phyloP scores from a whole-genome alignment of 2,888 invertebrate genomes.

The Phorcus lineatus region DNA sequence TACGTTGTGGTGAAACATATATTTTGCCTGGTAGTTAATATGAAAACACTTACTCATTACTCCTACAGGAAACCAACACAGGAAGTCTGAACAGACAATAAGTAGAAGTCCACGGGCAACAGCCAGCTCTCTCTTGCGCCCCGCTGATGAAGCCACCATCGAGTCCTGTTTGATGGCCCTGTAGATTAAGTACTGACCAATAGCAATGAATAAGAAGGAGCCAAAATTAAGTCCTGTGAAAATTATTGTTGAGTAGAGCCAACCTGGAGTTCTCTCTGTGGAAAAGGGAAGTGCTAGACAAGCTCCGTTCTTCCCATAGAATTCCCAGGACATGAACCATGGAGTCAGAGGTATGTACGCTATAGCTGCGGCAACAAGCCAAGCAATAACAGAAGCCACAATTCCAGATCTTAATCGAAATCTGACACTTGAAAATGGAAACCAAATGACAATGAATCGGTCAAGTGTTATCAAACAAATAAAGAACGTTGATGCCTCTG shows the following conservation, averaged over 20 bases:
- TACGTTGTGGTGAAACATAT: no score
- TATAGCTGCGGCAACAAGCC: constrained; percentile 60
- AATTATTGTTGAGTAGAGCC: constrained; percentile 70
- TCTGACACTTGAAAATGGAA: constrained; percentile 76
- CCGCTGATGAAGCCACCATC: not conserved
- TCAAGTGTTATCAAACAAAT: constrained; percentile 81
- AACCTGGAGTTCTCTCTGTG: constrained; percentile 67
- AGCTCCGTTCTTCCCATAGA: constrained; percentile 50
- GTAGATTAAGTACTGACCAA: constrained; percentile 69
- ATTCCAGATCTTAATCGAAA: constrained; percentile 55
- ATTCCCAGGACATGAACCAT: not conserved
- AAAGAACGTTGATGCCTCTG: constrained; percentile 80
- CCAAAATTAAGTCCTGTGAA: constrained; percentile 68
- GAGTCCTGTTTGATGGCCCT: constrained; percentile 41
- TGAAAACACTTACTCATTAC: not conserved
- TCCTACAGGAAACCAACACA: constrained; percentile 64
- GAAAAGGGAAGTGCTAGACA: constrained; percentile 72
- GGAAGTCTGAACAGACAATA: constrained; percentile 61
- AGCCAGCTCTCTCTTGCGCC: constrained; percentile 47
- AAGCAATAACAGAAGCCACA: constrained; percentile 47
- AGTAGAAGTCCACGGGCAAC: constrained; percentile 64
- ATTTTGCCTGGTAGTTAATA: no score
- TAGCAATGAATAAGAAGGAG: constrained; percentile 65
- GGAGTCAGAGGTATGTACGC: constrained; percentile 64
- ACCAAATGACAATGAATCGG: constrained; percentile 80